Evolutionary conservation across 2,113 vertebrate genomes (phyloP).

Genomic region (Dascyllus trimaculatus): DNA sequence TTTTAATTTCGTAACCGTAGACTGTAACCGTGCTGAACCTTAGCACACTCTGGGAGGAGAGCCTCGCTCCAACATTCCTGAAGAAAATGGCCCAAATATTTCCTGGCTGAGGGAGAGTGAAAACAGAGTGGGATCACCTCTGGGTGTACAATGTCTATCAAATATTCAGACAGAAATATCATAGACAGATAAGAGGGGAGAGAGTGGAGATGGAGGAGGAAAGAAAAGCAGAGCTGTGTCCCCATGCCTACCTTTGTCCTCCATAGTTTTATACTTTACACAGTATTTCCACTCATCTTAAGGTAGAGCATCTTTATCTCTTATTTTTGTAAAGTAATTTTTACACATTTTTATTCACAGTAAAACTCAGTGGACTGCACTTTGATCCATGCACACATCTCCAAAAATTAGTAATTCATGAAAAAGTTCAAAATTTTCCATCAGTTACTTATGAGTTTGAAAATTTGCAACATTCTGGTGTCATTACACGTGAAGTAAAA

Average conservation of each 20-base stretch:
- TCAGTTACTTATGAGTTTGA: no score
- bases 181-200: not conserved
- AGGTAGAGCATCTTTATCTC: no score
- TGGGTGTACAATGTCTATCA: not conserved
- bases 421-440: no score
- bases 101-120: constrained; percentile 10
- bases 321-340: no score
- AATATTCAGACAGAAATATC: constrained; percentile 17
- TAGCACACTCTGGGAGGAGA: not conserved
- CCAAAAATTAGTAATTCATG: no score
- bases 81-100: constrained; percentile 44
- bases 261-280: not conserved
- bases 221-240: constrained; percentile 12
- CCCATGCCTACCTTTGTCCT: not conserved
- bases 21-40: constrained; percentile 19
- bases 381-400: no score
- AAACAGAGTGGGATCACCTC: constrained; percentile 31
- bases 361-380: no score
- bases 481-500: no score
- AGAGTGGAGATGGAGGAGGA: not conserved
- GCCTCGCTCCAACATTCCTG: constrained; percentile 60
- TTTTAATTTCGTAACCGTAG: constrained; percentile 43
- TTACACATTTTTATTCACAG: no score
- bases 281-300: no score
- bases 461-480: no score